Evolutionary conservation across 2,888 invertebrate species (phyloP), one percentile per base, ranked within the genome.

Genomic region (Boloria selene): DNA sequence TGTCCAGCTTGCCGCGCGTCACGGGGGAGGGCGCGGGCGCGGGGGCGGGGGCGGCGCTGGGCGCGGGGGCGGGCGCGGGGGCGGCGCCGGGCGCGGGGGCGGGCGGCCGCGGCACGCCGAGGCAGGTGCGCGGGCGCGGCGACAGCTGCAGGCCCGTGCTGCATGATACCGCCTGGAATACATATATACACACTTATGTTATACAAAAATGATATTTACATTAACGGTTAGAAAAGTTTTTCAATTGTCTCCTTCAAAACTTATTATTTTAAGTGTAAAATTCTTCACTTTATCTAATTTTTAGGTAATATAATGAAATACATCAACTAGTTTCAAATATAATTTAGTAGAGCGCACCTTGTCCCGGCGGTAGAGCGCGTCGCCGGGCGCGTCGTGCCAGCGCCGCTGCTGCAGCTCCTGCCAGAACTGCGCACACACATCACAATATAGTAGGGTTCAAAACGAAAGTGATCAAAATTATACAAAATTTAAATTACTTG

Each of bases 81-180:
- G 51, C 53, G 60, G 68, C 18, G 26, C 51, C 59, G 38, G 47
- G 42, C 59, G 44, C 51, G 16, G 60, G 4, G 53, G 31, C 59
- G 18, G 16, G 45, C 50, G 68, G 70, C 26, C 64, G 69, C 66
- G 74, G 89, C 86, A 93, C 92, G 1, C 94, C 94, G 47, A 94
- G 87, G 72, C 94, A 94, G 0, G 96, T 95, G 65, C 95, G 94
- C 4, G 96, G 95, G 10, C 96, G 90, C 18, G 94, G 94, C 0
- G 94, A 93, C 65, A 94, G 92, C 84, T 96, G 95, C 63, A 96
- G 86, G 1, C 96, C 96, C 70, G 95, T 94, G 74, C 96, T 96
- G 83, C 95, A 96, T 18, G 96, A 96, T 22, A 95, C 95, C 45
- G 96, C 96, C 89, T 90, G 82, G 4, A 55, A 62, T 5, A 16